Conservation (phyloP, 1,140 invertebrate species). For the Pseudomyrmex cubaensis region DNA sequence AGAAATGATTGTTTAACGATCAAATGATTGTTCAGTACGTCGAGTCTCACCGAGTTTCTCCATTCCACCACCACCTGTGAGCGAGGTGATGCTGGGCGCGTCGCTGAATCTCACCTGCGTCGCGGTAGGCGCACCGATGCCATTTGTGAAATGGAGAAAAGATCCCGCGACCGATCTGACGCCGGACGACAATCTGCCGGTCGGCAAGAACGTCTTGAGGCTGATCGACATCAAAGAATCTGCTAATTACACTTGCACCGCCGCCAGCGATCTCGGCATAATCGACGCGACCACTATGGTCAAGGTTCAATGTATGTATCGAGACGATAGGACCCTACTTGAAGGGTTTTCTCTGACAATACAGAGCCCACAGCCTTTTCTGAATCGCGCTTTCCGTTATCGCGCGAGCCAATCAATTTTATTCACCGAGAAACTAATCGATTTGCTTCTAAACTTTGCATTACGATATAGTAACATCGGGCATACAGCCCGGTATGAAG, state of each 20-base stretch:
- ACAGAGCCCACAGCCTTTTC: conserved; percentile 33
- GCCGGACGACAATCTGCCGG: conserved; percentile 93
- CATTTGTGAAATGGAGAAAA: conserved; percentile 97
- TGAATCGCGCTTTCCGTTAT: conserved; percentile 28
- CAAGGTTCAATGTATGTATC: conserved; percentile 96
- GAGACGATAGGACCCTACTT: neutral
- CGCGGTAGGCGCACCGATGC: conserved; percentile 98
- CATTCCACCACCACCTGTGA: conserved; percentile 92
- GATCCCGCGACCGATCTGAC: conserved; percentile 92
- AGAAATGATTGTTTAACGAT: neutral
- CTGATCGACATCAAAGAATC: conserved; percentile 95
- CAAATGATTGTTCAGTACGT: conserved; percentile 89
- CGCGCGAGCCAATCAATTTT: conserved; percentile 52
- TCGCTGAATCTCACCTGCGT: conserved; percentile 98
- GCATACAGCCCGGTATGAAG: neutral
- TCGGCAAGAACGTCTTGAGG: conserved; percentile 94
- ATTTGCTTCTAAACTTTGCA: conserved; percentile 46
- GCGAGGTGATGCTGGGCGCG: conserved; percentile 95
- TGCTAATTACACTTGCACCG: conserved; percentile 98
- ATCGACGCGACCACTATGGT: conserved; percentile 95
- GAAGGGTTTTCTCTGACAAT: neutral
- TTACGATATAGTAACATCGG: neutral
- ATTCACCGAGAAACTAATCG: conserved; percentile 43
- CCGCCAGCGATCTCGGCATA: conserved; percentile 96
- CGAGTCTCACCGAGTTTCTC: conserved; percentile 97